Base-by-base conservation (phyloP, 2,888 invertebrate species). In the Polymixis lichenea region DNA sequence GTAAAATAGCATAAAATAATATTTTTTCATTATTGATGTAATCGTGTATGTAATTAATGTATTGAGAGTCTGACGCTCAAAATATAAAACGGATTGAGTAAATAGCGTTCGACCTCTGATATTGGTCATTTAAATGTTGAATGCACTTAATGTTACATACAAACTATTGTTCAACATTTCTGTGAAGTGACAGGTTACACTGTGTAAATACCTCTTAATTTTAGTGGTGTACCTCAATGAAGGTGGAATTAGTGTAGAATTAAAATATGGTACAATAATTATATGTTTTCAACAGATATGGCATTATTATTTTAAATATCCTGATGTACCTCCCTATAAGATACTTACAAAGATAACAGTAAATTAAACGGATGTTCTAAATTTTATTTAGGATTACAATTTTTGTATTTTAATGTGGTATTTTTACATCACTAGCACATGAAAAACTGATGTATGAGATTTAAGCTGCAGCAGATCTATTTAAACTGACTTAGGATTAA, bases 181-280 rank as follows among this genome's bases (percentile, higher is more conserved):
- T 80, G 73, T 84, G 78, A 85, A 87, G 75, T 78, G 83, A 75
- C 66, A 68, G 85, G 79, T 80, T 84, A 82, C 74, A 77, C 74
- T 79, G 55, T 88, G 84, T 88, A 87, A 82, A 87, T 87, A 87
- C 85, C 84, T 87, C 78, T 85, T 85, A 80, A 75, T 77, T 72
- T 83, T 87, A 86, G 85, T 82, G 84, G 78, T 86, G 71, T 78
- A 85, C 85, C 83, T 86, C 69, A 61, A 72, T 77, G 73, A 77
- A 84, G 84, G 87, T 85, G 72, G 78, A 82, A 72, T 80, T 87
- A 87, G 85, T 87, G 81, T 90, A 89, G 78, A 83, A 78, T 88
- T 86, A 87, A 88, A 89, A 85, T 88, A 86, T 86, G 89, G 89
- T 91, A 91, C 89, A 91, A 91, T 91, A 90, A 90, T 84, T 89